Percentiles rank a stretch among this genome's conserved stretches.
Evolutionary conservation across 2,113 vertebrate species (phyloP).

Genomic region (Heterocephalus glaber): DNA sequence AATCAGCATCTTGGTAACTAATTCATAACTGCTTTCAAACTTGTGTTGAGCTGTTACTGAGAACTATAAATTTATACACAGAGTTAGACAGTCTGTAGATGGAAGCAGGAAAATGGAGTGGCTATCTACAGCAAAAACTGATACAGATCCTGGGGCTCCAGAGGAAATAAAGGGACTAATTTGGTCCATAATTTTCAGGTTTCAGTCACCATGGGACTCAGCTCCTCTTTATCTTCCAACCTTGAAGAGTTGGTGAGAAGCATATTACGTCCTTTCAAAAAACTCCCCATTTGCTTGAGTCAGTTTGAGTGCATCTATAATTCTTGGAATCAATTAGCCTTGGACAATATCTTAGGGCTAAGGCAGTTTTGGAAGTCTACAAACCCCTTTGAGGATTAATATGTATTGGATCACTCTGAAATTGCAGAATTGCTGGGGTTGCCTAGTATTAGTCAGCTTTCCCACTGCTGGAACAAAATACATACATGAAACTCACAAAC

Average conservation of each 20-base stretch:
- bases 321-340: not conserved
- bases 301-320: not conserved
- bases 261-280: not conserved
- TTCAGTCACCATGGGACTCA: not conserved
- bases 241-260: not conserved
- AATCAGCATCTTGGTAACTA: conserved; percentile 27
- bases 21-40: not conserved
- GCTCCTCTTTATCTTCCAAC: not conserved
- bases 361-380: not conserved
- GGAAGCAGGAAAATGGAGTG: not conserved
- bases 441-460: not conserved
- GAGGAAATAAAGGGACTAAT: not conserved
- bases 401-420: not conserved
- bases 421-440: not conserved
- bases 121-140: not conserved
- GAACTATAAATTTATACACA: not conserved
- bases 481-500: not conserved
- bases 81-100: not conserved
- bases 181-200: not conserved
- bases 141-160: not conserved
- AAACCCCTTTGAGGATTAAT: not conserved
- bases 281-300: not conserved
- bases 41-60: not conserved
- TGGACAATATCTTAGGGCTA: not conserved
- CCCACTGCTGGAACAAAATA: not conserved